These are phyloP conservation scores for Lepidurus apus DNA, from an alignment of 1,140 invertebrate genomes.

Conservation along the genomic window DNA sequence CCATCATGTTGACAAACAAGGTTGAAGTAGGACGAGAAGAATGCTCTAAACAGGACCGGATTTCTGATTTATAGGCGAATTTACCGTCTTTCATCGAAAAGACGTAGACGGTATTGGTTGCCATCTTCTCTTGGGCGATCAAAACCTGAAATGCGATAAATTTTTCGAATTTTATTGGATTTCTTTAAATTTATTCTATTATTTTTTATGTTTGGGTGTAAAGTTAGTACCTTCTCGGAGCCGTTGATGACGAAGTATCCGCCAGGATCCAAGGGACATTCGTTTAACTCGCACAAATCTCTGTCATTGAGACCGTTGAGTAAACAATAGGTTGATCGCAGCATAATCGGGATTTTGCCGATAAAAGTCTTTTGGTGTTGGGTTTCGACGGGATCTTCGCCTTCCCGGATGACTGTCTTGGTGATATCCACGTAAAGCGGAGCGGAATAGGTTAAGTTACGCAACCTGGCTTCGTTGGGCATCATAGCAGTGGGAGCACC, in stretches of 20 bases:
- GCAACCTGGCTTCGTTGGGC: conserved; percentile 92
- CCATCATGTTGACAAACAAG: conserved; percentile 99
- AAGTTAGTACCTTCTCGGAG: conserved; percentile 72
- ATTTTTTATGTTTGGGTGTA: not conserved
- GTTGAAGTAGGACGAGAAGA: conserved; percentile 88
- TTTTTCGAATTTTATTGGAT: not conserved
- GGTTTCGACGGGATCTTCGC: conserved; percentile 84
- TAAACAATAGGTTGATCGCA: conserved; percentile 93
- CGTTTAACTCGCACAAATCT: conserved; percentile 97
- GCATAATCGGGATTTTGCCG: conserved; percentile 99
- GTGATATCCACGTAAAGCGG: conserved; percentile 98
- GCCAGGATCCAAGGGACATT: conserved; percentile 96
- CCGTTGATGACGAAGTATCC: conserved; percentile 96
- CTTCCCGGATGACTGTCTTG: conserved; percentile 87
- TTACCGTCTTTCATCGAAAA: conserved; percentile 98
- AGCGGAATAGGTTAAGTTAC: conserved; percentile 89
- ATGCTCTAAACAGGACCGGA: conserved; percentile 92
- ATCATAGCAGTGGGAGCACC: conserved; percentile 97
- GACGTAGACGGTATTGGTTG: conserved; percentile 98
- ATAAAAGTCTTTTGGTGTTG: conserved; percentile 97
- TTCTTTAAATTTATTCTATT: not conserved
- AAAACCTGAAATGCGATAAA: conserved; percentile 54
- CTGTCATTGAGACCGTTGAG: conserved; percentile 89
- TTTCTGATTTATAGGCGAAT: conserved; percentile 96
- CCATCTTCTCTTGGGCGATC: conserved; percentile 99